Conservation (phyloP, 2,888 invertebrate species). For the Noctua fimbriata region DNA sequence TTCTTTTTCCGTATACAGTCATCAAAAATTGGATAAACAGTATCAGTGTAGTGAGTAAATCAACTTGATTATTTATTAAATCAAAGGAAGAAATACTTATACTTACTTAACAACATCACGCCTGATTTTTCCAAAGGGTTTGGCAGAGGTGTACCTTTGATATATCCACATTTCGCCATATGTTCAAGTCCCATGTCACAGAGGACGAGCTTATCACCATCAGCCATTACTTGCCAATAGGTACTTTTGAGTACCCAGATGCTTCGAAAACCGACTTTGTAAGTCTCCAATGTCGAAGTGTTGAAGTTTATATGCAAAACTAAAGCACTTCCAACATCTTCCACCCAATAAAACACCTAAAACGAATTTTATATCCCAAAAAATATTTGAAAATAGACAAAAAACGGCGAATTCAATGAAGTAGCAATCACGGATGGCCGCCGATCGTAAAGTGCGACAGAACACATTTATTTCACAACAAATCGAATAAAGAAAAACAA, state of each 20-base stretch:
- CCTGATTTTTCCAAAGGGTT: not conserved
- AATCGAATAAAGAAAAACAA: conserved; percentile 67
- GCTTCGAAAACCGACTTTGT: not conserved
- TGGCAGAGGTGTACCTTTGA: too few species aligned
- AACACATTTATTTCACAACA: conserved; percentile 62
- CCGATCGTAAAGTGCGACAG: conserved; percentile 63
- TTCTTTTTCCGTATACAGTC: too few species aligned
- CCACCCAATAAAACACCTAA: conserved; percentile 28
- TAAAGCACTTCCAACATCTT: conserved; percentile 11
- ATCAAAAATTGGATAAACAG: too few species aligned
- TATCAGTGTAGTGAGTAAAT: too few species aligned
- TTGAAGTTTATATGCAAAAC: conserved; percentile 26
- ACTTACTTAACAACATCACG: not conserved
- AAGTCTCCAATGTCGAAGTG: not conserved
- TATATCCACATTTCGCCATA: too few species aligned
- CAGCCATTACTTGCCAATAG: not conserved
- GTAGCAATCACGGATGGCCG: conserved; percentile 62
- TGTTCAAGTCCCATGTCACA: too few species aligned
- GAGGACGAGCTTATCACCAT: too few species aligned
- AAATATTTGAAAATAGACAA: conserved; percentile 44
- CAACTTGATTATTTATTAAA: too few species aligned
- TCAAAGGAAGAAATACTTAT: too few species aligned
- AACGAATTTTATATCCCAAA: conserved; percentile 32
- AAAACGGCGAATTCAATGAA: conserved; percentile 57
- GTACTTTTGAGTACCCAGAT: not conserved